A percentile compares a stretch with the other conserved stretches of the same genome.
phyloP scores from a whole-genome alignment of 2,888 invertebrate genomes.

The Caradrina clavipalpis region DNA sequence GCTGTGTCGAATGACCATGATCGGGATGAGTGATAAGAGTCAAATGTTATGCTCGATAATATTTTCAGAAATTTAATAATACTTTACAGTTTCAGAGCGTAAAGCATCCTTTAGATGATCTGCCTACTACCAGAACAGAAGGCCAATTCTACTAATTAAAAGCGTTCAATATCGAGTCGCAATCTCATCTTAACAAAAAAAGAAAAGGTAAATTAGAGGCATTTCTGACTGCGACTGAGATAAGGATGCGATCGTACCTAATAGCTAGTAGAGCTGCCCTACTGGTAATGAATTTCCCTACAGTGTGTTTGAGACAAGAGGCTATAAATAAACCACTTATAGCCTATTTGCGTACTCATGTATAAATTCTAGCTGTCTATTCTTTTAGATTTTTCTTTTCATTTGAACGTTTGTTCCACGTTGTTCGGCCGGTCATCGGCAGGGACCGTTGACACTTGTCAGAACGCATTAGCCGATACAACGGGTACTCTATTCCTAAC shows the following conservation, averaged over 20 bases:
- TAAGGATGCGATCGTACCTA: too few relatives aligned
- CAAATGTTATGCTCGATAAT: constrained; percentile 24
- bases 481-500: constrained; percentile 12
- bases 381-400: constrained; percentile 38
- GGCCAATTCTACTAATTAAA: too few relatives aligned
- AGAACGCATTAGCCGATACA: constrained; percentile 63
- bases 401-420: constrained; percentile 26
- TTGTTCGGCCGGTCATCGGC: constrained; percentile 45
- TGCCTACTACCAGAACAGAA: neutral
- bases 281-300: neutral
- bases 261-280: too few relatives aligned
- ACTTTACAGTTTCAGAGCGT: neutral
- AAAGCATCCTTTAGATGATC: constrained; percentile 6
- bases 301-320: neutral
- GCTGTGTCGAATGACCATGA: constrained; percentile 46
- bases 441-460: constrained; percentile 73
- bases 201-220: too few relatives aligned
- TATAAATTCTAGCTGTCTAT: constrained; percentile 18
- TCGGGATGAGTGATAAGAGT: constrained; percentile 52
- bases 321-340: constrained; percentile 40
- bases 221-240: too few relatives aligned
- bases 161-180: too few relatives aligned
- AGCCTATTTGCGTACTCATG: constrained; percentile 31
- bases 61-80: constrained; percentile 17
- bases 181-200: too few relatives aligned